Conservation (phyloP, 1,140 invertebrate species). For the fruit fly (Drosophila melanogaster) region Release_6_plus_ISO1_MT NT_037436.4:15234001-15234500, state of each 20-base stretch:
- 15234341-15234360: constrained; percentile 50
- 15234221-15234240: constrained; percentile 82
- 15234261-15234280: constrained; percentile 64
- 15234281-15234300: constrained; percentile 82
- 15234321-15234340: constrained; percentile 69
- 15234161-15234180: not conserved
- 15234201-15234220: constrained; percentile 72
- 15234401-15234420: constrained; percentile 52
- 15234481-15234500: constrained; percentile 70
- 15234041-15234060: constrained; percentile 25
- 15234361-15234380: constrained; percentile 28
- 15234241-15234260: constrained; percentile 36
- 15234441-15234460: constrained; percentile 10
- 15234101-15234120: constrained; percentile 46
- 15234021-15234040: constrained; percentile 16
- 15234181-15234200: constrained; percentile 23
- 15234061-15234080: constrained; percentile 50
- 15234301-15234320: constrained; percentile 83
- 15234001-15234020: constrained; percentile 1
- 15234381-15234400: constrained; percentile 49
- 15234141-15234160: constrained; percentile 39
- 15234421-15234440: constrained; percentile 43
- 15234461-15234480: constrained; percentile 19
- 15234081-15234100: constrained; percentile 44
- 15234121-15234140: constrained; percentile 21